Percentiles rank a stretch among this genome's conserved stretches.
phyloP scores from a whole-genome alignment of 1,140 invertebrate species.

The Bombus pascuorum region DNA sequence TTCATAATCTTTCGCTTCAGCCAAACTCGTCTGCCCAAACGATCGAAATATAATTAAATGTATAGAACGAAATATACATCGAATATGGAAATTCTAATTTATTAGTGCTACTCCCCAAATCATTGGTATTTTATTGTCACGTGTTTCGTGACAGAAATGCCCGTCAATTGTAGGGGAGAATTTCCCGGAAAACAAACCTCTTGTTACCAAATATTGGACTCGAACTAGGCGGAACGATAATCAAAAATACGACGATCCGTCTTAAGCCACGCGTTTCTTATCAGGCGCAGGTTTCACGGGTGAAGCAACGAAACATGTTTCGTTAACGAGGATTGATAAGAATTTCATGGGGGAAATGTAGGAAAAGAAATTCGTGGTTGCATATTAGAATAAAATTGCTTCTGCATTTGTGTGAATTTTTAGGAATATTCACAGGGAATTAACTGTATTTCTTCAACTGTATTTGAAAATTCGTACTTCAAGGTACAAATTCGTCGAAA shows the following conservation, averaged over 20 bases:
- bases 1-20: no score
- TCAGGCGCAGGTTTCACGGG: background rate
- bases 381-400: no score
- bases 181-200: background rate
- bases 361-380: background rate
- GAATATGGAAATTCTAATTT: background rate
- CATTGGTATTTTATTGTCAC: background rate
- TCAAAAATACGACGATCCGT: background rate
- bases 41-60: background rate
- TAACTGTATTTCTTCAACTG: no score
- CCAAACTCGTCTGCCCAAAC: no score
- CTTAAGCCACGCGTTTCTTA: background rate
- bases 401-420: no score
- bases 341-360: no score
- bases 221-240: background rate
- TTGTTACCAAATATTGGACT: background rate
- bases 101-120: background rate
- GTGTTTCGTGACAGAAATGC: no score
- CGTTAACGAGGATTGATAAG: constrained; percentile 13
- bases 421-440: fast-evolving
- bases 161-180: background rate
- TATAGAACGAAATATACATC: background rate
- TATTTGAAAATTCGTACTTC: no score
- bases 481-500: no score
- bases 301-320: background rate